phyloP scores from a whole-genome alignment of 2,113 vertebrate species.

The Picathartes gymnocephalus region DNA sequence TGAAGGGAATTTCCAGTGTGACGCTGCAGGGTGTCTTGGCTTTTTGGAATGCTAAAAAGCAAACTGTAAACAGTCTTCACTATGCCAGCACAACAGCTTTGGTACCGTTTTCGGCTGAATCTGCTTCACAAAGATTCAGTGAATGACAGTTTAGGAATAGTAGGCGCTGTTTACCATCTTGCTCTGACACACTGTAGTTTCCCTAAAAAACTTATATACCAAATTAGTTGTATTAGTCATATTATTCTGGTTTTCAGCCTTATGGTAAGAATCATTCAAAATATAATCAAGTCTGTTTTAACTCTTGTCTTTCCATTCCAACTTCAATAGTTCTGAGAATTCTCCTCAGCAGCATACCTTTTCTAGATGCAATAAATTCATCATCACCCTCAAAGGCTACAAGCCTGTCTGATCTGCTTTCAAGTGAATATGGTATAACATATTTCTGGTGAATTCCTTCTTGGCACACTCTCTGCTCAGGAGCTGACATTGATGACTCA shows the following conservation, averaged over 20 bases:
- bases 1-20: not conserved
- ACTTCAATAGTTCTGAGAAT: not conserved
- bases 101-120: not conserved
- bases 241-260: not conserved
- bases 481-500: conserved; percentile 7
- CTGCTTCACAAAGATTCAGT: not conserved
- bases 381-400: not conserved
- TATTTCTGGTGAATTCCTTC: conserved; percentile 5
- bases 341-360: not conserved
- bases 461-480: not conserved
- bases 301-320: not conserved
- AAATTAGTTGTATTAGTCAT: not conserved
- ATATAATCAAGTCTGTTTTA: not conserved
- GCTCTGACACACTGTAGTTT: not conserved
- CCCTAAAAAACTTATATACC: not conserved
- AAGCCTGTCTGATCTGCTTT: not conserved
- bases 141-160: not conserved
- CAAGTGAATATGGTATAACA: not conserved
- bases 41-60: not conserved
- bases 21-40: not conserved
- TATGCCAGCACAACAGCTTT: not conserved
- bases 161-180: not conserved
- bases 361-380: not conserved
- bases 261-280: not conserved
- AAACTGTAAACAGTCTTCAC: conserved; percentile 6